Conservation (phyloP, 2,888 invertebrate species). For the Volucella bombylans region DNA sequence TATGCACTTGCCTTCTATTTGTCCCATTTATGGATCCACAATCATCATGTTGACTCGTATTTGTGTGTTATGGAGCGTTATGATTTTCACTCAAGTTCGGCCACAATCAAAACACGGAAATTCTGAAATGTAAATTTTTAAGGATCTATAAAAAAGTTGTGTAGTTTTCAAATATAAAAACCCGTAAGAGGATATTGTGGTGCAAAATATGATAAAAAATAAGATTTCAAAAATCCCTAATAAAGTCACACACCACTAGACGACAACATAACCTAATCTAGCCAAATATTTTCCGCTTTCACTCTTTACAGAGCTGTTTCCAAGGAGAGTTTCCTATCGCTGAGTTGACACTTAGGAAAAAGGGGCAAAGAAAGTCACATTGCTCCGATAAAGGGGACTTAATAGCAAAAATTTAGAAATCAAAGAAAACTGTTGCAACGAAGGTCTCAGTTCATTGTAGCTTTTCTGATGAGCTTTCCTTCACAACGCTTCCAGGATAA, state of each 20-base stretch:
- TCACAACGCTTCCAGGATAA: no score
- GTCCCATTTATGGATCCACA: neutral
- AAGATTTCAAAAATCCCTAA: constrained; percentile 25
- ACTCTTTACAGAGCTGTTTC: constrained; percentile 35
- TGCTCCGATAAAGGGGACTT: no score
- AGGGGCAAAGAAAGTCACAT: no score
- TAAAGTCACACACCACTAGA: constrained; percentile 49
- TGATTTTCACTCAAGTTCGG: constrained; percentile 11
- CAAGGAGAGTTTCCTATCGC: constrained; percentile 35
- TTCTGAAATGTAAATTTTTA: constrained; percentile 9
- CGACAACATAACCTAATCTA: constrained; percentile 39
- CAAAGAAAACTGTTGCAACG: no score
- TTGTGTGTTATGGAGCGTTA: constrained; percentile 27
- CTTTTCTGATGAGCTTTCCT: no score
- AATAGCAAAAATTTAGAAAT: no score
- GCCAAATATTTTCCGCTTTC: constrained; percentile 60
- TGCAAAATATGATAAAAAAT: constrained; percentile 9
- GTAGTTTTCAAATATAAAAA: neutral
- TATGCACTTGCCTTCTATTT: neutral
- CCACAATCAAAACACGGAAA: constrained; percentile 50
- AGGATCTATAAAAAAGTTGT: constrained; percentile 9
- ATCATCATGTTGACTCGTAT: constrained; percentile 52
- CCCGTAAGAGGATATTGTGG: neutral
- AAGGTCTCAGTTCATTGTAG: no score
- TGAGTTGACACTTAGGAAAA: no score